Evolutionary conservation across 1,140 invertebrate species (phyloP).

Genomic region (Arion vulgaris): DNA sequence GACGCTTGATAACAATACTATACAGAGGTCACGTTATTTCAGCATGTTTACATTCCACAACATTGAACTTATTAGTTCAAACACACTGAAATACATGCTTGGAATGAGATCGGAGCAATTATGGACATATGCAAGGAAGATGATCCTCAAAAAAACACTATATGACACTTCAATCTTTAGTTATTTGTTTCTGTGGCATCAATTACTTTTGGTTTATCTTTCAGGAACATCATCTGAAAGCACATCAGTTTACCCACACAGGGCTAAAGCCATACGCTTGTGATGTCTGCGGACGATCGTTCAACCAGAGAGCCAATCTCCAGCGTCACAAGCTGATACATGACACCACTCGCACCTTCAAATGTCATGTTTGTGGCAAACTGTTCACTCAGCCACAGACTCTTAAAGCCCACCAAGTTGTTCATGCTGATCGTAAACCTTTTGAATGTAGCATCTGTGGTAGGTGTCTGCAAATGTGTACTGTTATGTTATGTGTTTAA

Average conservation of each 20-base stretch:
- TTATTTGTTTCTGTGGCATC: neutral
- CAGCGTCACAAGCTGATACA: slow-evolving; percentile 69
- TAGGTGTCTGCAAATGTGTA: no score
- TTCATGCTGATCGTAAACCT: slow-evolving; percentile 68
- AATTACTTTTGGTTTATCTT: slow-evolving; percentile 34
- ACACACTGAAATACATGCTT: no score
- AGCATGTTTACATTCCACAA: no score
- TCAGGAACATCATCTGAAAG: slow-evolving; percentile 69
- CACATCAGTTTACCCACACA: slow-evolving; percentile 71
- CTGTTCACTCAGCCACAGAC: slow-evolving; percentile 70
- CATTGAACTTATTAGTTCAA: no score
- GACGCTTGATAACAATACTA: no score
- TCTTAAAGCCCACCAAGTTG: slow-evolving; percentile 70
- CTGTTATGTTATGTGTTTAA: no score
- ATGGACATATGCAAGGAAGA: no score
- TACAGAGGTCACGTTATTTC: no score
- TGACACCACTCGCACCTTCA: slow-evolving; percentile 60
- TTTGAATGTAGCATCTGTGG: slow-evolving; percentile 68
- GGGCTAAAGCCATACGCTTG: slow-evolving; percentile 69
- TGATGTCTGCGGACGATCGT: slow-evolving; percentile 63
- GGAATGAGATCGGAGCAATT: no score
- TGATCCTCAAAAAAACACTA: no score
- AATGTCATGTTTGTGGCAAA: slow-evolving; percentile 67
- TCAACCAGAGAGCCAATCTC: slow-evolving; percentile 72
- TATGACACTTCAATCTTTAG: no score